Conservation (phyloP, 1,140 invertebrate species). For the Drosophila teissieri region DNA sequence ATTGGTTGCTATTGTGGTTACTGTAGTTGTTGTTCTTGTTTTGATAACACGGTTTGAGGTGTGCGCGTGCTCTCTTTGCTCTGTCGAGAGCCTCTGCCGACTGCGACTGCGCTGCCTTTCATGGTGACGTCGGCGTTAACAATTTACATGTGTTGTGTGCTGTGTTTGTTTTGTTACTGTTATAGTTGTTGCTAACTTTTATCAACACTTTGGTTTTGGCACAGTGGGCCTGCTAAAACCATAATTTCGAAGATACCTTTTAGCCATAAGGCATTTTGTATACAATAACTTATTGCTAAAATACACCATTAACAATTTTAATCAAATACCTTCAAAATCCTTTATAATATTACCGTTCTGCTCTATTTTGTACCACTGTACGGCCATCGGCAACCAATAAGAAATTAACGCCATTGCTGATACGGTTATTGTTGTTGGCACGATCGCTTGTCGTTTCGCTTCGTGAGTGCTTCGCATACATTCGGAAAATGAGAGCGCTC, state of each 20-base stretch:
- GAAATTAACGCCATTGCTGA: conserved; percentile 67
- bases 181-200: conserved; percentile 30
- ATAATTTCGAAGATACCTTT: neutral
- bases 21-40: conserved; percentile 33
- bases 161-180: conserved; percentile 60
- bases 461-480: conserved; percentile 14
- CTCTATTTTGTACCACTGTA: conserved; percentile 9
- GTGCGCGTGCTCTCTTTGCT: conserved; percentile 44
- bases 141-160: conserved; percentile 65
- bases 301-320: no score
- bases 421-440: conserved; percentile 39
- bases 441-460: conserved; percentile 35
- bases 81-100: neutral
- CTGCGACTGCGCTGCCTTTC: neutral
- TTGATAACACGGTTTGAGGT: conserved; percentile 38
- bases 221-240: conserved; percentile 18
- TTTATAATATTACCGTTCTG: no score
- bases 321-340: no score
- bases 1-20: conserved; percentile 13
- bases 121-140: conserved; percentile 34
- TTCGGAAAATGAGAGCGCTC: conserved; percentile 28
- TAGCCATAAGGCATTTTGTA: no score
- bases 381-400: conserved; percentile 46
- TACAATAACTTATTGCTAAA: no score
- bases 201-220: conserved; percentile 16